A percentile compares a stretch with the other conserved stretches of the same genome.
phyloP scores from a whole-genome alignment of 2,797 vertebrate genomes.

The Ptychadena robeensis region DNA sequence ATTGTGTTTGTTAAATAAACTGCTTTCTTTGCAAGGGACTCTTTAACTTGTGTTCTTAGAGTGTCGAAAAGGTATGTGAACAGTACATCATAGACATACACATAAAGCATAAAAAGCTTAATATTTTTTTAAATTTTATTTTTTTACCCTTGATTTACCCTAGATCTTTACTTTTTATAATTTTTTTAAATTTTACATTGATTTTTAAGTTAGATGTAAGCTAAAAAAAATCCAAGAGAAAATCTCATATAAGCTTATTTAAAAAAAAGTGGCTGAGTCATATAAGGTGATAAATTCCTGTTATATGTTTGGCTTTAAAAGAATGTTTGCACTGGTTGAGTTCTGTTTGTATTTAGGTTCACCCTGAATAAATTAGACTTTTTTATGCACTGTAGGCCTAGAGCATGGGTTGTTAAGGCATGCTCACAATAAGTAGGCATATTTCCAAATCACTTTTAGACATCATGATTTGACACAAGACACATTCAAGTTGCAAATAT shows the following conservation, averaged over 20 bases:
- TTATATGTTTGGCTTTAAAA: constrained; percentile 57
- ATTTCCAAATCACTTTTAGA: constrained; percentile 49
- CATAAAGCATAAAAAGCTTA: too few species aligned
- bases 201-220: constrained; percentile 4
- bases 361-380: constrained; percentile 53
- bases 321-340: constrained; percentile 54
- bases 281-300: constrained; percentile 61
- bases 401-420: constrained; percentile 40
- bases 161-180: background rate
- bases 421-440: constrained; percentile 43
- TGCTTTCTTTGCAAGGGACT: too few species aligned
- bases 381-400: constrained; percentile 50
- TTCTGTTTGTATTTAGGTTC: constrained; percentile 58
- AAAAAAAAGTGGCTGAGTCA: constrained; percentile 50
- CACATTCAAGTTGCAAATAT: constrained; percentile 46
- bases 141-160: background rate
- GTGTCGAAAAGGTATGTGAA: too few species aligned
- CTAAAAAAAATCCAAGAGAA: constrained; percentile 28
- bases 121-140: background rate
- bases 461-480: constrained; percentile 46
- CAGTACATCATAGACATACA: too few species aligned
- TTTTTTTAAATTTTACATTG: constrained; percentile 15
- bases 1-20: too few species aligned
- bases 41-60: too few species aligned
- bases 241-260: constrained; percentile 55